These are phyloP conservation scores for Ormyrus nitidulus DNA, from an alignment of 2,888 invertebrate species.

Conservation along the genomic window DNA sequence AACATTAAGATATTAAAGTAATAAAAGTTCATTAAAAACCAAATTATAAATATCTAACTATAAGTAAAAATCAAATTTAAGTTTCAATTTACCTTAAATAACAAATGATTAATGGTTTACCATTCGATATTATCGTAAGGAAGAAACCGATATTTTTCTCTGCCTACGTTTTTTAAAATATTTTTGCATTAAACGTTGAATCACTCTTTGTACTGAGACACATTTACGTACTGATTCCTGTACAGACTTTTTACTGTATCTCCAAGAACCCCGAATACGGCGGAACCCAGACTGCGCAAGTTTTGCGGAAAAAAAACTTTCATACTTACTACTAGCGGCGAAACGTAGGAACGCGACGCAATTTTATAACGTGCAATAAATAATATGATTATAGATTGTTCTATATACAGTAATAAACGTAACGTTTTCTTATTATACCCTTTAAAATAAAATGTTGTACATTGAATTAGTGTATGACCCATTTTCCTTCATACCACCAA, in stretches of 20 bases:
- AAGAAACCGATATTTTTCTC: conserved; percentile 22
- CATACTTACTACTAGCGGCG: conserved; percentile 43
- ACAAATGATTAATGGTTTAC: neutral
- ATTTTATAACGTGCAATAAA: conserved; percentile 56
- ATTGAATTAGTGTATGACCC: conserved; percentile 5
- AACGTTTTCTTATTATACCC: conserved; percentile 54
- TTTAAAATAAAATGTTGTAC: conserved; percentile 47
- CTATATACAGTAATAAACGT: conserved; percentile 49
- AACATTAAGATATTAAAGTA: neutral
- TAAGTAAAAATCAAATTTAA: neutral
- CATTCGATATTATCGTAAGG: neutral
- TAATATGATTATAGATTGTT: conserved; percentile 50
- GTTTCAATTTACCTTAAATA: neutral
- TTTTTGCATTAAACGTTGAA: neutral
- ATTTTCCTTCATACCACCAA: neutral
- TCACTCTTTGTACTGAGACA: neutral
- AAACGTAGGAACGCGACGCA: conserved; percentile 35
- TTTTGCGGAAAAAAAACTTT: conserved; percentile 50
- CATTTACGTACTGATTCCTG: conserved; percentile 25
- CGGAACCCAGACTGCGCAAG: conserved; percentile 48
- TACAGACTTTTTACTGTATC: conserved; percentile 46
- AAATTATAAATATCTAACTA: neutral
- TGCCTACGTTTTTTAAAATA: conserved; percentile 10
- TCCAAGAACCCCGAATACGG: conserved; percentile 17
- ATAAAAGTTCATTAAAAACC: neutral